These are phyloP conservation scores for Hydractinia echinata DNA, from an alignment of 30 jellyfish, hydroid and myxozoan genomes.

Conservation along the genomic window DNA sequence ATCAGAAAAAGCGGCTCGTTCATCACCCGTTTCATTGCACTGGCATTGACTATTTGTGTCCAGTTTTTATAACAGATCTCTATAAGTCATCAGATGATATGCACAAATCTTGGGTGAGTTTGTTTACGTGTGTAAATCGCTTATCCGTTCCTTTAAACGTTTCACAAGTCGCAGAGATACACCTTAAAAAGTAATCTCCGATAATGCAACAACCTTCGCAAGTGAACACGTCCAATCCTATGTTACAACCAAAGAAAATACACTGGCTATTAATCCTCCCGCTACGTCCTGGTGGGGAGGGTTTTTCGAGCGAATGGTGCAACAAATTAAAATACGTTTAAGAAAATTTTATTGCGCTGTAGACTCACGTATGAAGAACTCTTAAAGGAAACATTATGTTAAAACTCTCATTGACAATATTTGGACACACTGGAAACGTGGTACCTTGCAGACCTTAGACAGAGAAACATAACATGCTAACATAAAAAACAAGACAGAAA, in stretches of 20 bases:
- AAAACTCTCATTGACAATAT: neutral
- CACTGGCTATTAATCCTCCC: constrained; percentile 29
- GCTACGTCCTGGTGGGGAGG: constrained; percentile 73
- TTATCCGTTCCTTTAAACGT: constrained; percentile 12
- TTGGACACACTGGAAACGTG: neutral
- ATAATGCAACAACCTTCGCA: constrained; percentile 46
- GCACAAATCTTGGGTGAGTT: constrained; percentile 31
- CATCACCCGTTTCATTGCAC: neutral
- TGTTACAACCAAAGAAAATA: constrained; percentile 24
- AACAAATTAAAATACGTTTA: constrained; percentile 26
- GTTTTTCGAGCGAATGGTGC: constrained; percentile 33
- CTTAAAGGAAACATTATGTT: neutral
- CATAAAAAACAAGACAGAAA: neutral
- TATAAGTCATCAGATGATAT: neutral
- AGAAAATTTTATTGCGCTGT: constrained; percentile 16
- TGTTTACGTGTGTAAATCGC: constrained; percentile 37
- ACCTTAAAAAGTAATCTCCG: constrained; percentile 26
- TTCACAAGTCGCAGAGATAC: constrained; percentile 33
- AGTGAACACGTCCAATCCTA: constrained; percentile 12
- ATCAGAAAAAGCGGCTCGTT: no score
- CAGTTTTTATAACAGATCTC: neutral
- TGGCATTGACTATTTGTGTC: neutral
- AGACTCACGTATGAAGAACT: constrained; percentile 28
- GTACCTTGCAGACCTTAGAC: neutral
- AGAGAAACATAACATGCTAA: neutral